Conservation (phyloP, 2,797 vertebrate genomes). For the Syngnathus rostellatus region DNA sequence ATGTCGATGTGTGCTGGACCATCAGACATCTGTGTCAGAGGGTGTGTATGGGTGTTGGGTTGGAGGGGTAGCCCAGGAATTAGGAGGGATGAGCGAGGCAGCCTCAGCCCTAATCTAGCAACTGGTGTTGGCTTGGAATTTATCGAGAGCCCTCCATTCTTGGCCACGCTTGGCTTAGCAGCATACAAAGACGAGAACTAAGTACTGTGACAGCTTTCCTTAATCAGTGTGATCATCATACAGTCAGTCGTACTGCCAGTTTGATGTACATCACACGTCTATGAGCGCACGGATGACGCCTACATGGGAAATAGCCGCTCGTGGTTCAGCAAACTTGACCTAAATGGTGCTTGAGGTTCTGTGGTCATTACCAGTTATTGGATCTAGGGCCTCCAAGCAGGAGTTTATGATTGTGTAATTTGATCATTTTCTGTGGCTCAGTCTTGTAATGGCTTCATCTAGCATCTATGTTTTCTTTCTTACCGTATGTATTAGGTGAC, state of each 20-base stretch:
- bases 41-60: background rate
- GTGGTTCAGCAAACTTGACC: background rate
- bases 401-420: background rate
- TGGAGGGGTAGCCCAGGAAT: constrained; percentile 14
- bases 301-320: background rate
- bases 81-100: constrained; percentile 31
- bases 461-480: too few species aligned
- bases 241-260: constrained; percentile 20
- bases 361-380: background rate
- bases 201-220: constrained; percentile 35
- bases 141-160: constrained; percentile 31
- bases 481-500: too few species aligned
- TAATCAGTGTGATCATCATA: constrained; percentile 47
- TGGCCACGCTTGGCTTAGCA: constrained; percentile 39
- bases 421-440: background rate
- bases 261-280: constrained; percentile 7
- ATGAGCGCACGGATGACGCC: background rate
- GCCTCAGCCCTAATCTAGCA: constrained; percentile 44
- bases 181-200: constrained; percentile 42
- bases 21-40: constrained; percentile 29
- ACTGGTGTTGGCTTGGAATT: constrained; percentile 32
- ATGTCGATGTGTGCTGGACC: background rate
- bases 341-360: background rate
- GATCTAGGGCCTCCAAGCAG: background rate
- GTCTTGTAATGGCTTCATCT: background rate